These are phyloP conservation scores for Aleiodes sp. DNA, from an alignment of 1,140 invertebrate genomes.

Conservation along the genomic window DNA sequence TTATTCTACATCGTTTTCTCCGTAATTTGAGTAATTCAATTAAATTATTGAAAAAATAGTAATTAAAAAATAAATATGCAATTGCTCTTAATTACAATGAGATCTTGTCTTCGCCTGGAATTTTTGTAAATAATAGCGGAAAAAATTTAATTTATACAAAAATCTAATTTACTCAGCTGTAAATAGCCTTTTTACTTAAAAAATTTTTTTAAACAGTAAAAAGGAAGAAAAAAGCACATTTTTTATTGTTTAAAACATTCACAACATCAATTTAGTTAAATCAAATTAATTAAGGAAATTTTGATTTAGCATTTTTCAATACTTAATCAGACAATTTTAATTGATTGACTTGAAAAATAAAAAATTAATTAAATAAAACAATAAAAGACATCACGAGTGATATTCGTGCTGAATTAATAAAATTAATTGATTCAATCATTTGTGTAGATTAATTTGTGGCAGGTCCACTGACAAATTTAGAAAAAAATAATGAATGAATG, in stretches of 20 bases:
- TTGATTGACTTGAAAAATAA: no score
- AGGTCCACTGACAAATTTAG: constrained; percentile 15
- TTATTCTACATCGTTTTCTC: no score
- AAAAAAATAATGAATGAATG: constrained; percentile 34
- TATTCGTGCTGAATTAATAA: not conserved
- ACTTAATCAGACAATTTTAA: not conserved
- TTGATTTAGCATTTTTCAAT: not conserved
- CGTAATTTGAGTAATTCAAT: constrained; percentile 14
- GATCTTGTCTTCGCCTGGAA: constrained; percentile 36
- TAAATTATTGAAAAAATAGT: constrained; percentile 7
- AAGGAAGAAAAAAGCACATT: not conserved
- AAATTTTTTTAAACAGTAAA: constrained; percentile 16
- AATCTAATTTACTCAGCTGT: constrained; percentile 32
- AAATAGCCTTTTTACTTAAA: constrained; percentile 28
- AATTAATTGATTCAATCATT: constrained; percentile 18
- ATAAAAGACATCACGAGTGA: not conserved
- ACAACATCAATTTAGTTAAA: not conserved
- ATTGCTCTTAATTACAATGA: constrained; percentile 36
- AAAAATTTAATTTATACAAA: constrained; percentile 50
- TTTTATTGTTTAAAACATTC: constrained; percentile 7
- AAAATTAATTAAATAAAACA: not conserved
- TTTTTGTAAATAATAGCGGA: constrained; percentile 47
- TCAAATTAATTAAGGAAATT: not conserved
- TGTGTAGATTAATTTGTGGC: constrained; percentile 34
- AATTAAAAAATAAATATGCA: constrained; percentile 7